Percentiles rank a stretch among this genome's conserved stretches.
These are phyloP conservation scores for Plectus sambesii DNA, from an alignment of 1,140 invertebrate species.

Conservation along the genomic window DNA sequence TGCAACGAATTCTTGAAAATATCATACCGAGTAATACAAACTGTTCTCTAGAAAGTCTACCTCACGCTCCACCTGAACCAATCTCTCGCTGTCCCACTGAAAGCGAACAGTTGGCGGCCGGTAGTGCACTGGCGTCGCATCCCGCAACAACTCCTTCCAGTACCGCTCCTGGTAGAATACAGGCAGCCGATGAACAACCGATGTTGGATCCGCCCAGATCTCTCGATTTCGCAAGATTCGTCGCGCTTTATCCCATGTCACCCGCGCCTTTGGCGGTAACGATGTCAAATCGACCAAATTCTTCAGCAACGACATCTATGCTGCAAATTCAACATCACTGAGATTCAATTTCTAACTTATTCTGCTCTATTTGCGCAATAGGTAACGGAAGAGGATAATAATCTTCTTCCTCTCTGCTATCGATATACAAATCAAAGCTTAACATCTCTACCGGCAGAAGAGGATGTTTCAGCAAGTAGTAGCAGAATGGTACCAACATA, in stretches of 20 bases:
- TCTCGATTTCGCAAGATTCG: constrained; percentile 41
- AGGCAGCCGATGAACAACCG: constrained; percentile 54
- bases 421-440: too few species aligned
- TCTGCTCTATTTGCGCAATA: too few species aligned
- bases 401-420: too few species aligned
- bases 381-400: too few species aligned
- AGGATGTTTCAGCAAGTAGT: too few species aligned
- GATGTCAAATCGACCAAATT: constrained; percentile 34
- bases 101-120: constrained; percentile 62
- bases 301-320: constrained; percentile 36
- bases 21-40: background rate
- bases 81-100: constrained; percentile 58
- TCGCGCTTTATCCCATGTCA: constrained; percentile 44
- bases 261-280: constrained; percentile 24
- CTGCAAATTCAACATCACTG: too few species aligned
- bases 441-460: too few species aligned
- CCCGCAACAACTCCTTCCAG: constrained; percentile 64
- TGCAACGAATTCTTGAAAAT: constrained; percentile 10
- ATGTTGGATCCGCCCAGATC: constrained; percentile 40
- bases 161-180: constrained; percentile 76
- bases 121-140: constrained; percentile 71
- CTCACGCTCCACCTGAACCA: constrained; percentile 49
- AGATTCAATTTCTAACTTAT: too few species aligned
- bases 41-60: constrained; percentile 19
- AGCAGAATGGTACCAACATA: too few species aligned